A percentile compares a stretch with the other conserved stretches of the same genome.
Conservation (phyloP, 2,888 invertebrate genomes). For the Ctena decussata region DNA sequence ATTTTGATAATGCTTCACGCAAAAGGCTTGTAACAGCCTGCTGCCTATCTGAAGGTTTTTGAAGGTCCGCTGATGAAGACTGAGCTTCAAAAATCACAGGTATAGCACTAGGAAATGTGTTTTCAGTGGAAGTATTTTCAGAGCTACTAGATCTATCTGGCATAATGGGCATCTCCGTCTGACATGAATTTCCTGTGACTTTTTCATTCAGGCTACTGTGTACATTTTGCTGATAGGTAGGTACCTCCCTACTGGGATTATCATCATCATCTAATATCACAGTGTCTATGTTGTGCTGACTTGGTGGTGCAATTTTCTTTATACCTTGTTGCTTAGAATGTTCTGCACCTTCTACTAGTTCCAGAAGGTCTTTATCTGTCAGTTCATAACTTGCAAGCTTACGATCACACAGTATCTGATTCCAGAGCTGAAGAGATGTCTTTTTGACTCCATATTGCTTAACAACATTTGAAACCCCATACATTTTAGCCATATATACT, state of each 20-base stretch:
- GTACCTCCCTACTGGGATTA: too few species aligned
- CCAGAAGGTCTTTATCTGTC: slow-evolving; percentile 34
- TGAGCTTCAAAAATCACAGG: not conserved
- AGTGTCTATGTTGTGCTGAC: too few species aligned
- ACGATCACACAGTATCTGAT: not conserved
- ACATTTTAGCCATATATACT: slow-evolving; percentile 13
- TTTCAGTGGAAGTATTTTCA: not conserved
- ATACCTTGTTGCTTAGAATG: not conserved
- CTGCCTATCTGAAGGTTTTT: not conserved
- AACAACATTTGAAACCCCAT: slow-evolving; percentile 15
- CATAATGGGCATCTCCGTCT: too few species aligned
- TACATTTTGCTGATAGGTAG: not conserved
- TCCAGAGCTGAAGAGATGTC: slow-evolving; percentile 21
- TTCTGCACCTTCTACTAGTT: slow-evolving; percentile 22
- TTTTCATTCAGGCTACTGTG: not conserved
- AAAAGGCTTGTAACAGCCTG: not conserved
- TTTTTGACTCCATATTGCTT: slow-evolving; percentile 26
- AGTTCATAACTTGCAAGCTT: slow-evolving; percentile 38
- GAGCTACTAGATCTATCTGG: not conserved
- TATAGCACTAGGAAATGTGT: not conserved
- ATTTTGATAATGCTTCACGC: not conserved
- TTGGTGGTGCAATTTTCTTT: not conserved
- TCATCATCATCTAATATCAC: not conserved
- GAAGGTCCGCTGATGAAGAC: not conserved
- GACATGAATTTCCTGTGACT: too few species aligned